Evolutionary conservation across 2,797 vertebrate species (phyloP), one percentile per base, ranked within the genome.

Genomic region (Apogon talboti): DNA sequence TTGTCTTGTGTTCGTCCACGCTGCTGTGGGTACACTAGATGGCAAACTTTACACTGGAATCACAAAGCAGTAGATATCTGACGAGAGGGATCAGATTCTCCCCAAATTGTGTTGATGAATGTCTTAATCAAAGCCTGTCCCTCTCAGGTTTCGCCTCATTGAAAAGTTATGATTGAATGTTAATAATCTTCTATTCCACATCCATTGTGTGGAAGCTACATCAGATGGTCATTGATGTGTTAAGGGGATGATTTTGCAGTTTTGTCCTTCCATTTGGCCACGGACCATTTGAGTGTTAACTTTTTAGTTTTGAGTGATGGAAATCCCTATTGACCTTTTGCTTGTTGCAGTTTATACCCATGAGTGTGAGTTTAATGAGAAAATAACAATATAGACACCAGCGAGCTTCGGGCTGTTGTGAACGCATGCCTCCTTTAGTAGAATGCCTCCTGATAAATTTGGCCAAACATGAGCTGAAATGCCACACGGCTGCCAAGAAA

Each of bases 1-100:
- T 90, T 90, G 86, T 89, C 82, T 87, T 35, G 63, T 71, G 68
- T 44, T 76, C 7, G 21, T 76, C 76, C 89, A 89, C 95, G 94
- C 95, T 94, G 94, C 95, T 85, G 90, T 94, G 93, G 76, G 87
- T 94, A 92, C 93, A 89, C 93, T 93, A 92, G 94, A 92, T 92
- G 93, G 93, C 93, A 93, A 91, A 90, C 90, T 85, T 89, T 82
- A 56, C 90, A 87, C 84, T 89, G 65, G 79, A 89, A 91, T 87
- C 85, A 81, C n/a, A 30, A 21, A 77, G 83, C 80, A 53, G 81
- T 40, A 41, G 79, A 64, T 78, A 64, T 88, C 76, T 76, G 81
- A 86, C 46, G 60, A 87, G 82, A 81, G 68, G 78, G 82, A 91
- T 91, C 86, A 90, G 84, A 92, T 86, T 90, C 87, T 81, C 82